Conservation (phyloP, 1,140 invertebrate species). For the Oryzaephilus surinamensis region DNA sequence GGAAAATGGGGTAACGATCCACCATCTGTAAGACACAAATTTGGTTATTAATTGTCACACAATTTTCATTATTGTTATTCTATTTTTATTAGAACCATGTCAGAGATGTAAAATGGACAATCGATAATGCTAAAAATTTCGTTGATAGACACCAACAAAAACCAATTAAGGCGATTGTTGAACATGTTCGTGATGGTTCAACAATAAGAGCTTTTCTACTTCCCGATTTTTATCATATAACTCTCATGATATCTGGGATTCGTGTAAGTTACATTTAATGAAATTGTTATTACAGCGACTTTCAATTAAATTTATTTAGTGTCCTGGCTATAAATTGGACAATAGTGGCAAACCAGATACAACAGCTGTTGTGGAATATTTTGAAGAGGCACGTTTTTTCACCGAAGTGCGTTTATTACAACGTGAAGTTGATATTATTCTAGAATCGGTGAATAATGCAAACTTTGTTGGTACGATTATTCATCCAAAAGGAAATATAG, state of each 20-base stretch:
- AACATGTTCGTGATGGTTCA: conserved; percentile 93
- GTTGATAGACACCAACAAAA: conserved; percentile 72
- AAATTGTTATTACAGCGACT: conserved; percentile 5
- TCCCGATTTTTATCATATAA: conserved; percentile 81
- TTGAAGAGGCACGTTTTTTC: conserved; percentile 80
- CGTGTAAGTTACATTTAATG: conserved; percentile 44
- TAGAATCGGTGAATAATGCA: conserved; percentile 86
- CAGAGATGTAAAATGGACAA: conserved; percentile 75
- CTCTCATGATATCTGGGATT: conserved; percentile 90
- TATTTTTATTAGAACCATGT: no score
- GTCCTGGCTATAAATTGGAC: conserved; percentile 64
- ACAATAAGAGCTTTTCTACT: conserved; percentile 83
- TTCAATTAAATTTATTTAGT: conserved; percentile 38
- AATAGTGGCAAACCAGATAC: conserved; percentile 54
- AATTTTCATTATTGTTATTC: conserved; percentile 18
- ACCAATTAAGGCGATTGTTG: conserved; percentile 78
- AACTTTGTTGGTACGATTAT: conserved; percentile 92
- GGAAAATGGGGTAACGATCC: conserved; percentile 65
- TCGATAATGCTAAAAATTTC: conserved; percentile 73
- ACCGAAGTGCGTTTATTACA: conserved; percentile 87
- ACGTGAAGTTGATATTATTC: conserved; percentile 81
- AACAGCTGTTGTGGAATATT: conserved; percentile 46
- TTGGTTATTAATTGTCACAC: no score
- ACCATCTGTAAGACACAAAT: conserved; percentile 30
- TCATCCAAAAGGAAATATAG: conserved; percentile 91